Evolutionary conservation across 1,140 invertebrate genomes (phyloP).

Genomic region (Trachymyrmex cornetzi): DNA sequence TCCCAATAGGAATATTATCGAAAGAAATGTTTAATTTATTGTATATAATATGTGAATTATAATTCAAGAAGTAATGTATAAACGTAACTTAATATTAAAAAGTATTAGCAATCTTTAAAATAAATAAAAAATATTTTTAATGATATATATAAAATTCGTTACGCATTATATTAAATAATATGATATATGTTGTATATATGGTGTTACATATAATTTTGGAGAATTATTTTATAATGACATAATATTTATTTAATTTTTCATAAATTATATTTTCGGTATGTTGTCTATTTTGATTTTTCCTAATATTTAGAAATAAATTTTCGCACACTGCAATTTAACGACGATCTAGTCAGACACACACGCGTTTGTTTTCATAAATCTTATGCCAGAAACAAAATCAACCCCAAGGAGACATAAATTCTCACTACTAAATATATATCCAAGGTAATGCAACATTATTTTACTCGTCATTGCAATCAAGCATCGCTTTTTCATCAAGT

Average conservation of each 20-base stretch:
- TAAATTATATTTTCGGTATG: background rate
- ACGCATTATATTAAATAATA: background rate
- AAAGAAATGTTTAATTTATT: background rate
- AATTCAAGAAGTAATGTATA: background rate
- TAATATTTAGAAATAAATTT: background rate
- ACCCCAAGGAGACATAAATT: slow-evolving; percentile 17
- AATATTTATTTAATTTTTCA: background rate
- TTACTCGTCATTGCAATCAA: background rate
- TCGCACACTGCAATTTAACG: background rate
- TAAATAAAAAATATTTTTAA: background rate
- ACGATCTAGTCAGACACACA: background rate
- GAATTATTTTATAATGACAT: background rate
- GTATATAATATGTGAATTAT: background rate
- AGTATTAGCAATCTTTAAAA: background rate
- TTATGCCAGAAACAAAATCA: slow-evolving; percentile 26
- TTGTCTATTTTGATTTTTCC: background rate
- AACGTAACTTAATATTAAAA: background rate
- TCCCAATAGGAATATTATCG: background rate
- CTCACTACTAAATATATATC: slow-evolving; percentile 39
- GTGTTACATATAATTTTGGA: background rate
- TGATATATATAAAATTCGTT: background rate
- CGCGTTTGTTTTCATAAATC: background rate
- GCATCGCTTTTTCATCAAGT: background rate
- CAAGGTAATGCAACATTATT: slow-evolving; percentile 24
- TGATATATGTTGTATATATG: background rate